phyloP scores from a whole-genome alignment of 1,140 invertebrate species.

The Eumeta japonica region DNA sequence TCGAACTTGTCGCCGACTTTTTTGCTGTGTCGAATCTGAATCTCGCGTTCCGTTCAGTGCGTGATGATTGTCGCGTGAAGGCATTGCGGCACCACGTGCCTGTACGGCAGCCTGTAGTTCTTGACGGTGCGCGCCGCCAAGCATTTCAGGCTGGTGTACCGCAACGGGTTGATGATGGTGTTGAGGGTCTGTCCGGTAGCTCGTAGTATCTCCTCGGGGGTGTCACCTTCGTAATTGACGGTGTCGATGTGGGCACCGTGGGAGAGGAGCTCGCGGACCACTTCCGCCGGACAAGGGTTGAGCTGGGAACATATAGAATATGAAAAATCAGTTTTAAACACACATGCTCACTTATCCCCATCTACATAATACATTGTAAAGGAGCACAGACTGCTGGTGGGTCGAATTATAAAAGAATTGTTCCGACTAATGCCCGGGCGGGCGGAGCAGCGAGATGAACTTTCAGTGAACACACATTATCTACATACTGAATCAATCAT shows the following conservation, averaged over 20 bases:
- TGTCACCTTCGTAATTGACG: conserved; percentile 77
- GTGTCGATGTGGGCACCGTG: conserved; percentile 84
- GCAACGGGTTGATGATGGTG: conserved; percentile 74
- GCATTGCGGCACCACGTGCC: conserved; percentile 61
- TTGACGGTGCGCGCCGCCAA: conserved; percentile 76
- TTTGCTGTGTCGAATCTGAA: too few species aligned
- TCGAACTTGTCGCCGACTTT: too few species aligned
- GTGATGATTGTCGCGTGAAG: conserved; percentile 49
- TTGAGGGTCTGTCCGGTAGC: conserved; percentile 59
- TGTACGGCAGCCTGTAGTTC: conserved; percentile 62
- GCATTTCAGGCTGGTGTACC: conserved; percentile 77
- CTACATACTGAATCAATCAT: too few species aligned
- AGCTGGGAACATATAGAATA: conserved; percentile 21
- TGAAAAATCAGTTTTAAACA: too few species aligned
- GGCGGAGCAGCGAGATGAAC: too few species aligned
- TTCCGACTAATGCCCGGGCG: too few species aligned
- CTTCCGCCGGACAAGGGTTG: conserved; percentile 63
- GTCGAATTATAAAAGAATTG: too few species aligned
- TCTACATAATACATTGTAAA: too few species aligned
- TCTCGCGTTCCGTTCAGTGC: conserved; percentile 34
- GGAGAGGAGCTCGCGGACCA: conserved; percentile 70
- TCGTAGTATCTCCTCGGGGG: conserved; percentile 69
- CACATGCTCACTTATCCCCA: too few species aligned
- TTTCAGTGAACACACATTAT: too few species aligned
- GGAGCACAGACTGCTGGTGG: too few species aligned